Evolutionary conservation across 2,797 vertebrate genomes (phyloP), one percentile per base, ranked within the genome.

Genomic region (Tadarida brasiliensis): DNA sequence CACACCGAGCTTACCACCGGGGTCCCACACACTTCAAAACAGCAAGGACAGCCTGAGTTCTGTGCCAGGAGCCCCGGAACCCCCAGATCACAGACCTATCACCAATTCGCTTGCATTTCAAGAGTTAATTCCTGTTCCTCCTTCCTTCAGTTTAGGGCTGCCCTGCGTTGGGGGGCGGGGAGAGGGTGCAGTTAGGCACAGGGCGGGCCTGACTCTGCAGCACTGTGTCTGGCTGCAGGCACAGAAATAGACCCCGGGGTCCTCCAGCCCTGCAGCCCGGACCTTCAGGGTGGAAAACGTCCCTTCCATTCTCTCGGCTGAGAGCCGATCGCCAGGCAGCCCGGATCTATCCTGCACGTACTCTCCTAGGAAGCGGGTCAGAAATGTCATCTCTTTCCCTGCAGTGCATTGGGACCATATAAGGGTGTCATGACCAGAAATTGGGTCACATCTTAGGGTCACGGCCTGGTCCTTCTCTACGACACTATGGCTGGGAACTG

Each of bases 331-430:
- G 0, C 0, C 30, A 61, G 57, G 77, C 26, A n/a, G 95, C 83
- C 85, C 74, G 2, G 54, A 89, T 0, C 0, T 2, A 1, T 39
- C 61, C 44, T 6, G 5, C 11, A 5, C 6, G 11, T 10, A 11
- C 1, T 33, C 20, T 51, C 2, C 11, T 4, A 83, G 1, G 89
- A 81, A 54, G 56, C 10, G 16, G 39, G 76, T 6, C 76, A 84
- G 59, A 67, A 92, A 78, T 22, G 19, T 30, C 59, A 97, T 7
- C 0, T 47, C 89, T 22, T 97, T 96, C 65, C 61, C 91, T 26
- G 51, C 28, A 28, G 91, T 68, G 90, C 68, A 54, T 49, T 67
- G n/a, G n/a, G 87, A 98, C 97, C 98, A 98, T 10, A 63, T 39
- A 19, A 78, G 76, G 68, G 1, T 26, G 2, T 76, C 19, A 49